Evolutionary conservation across 2,113 vertebrate genomes (phyloP).

Genomic region (Zeus faber): DNA sequence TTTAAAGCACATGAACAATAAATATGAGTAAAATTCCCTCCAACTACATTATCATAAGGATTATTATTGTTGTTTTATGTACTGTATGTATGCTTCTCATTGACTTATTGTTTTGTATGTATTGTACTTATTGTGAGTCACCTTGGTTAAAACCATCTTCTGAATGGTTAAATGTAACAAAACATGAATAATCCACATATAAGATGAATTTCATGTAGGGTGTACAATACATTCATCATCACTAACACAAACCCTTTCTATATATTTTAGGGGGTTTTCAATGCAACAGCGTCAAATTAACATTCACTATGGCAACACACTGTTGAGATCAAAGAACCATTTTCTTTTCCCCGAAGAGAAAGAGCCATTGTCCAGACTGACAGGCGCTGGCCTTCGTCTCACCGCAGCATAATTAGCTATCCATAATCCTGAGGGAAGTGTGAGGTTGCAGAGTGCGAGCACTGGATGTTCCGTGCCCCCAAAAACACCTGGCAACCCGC

Average conservation of each 20-base stretch:
- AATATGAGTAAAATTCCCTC: too few species aligned
- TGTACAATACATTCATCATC: not conserved
- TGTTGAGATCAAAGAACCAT: not conserved
- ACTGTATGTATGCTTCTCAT: too few species aligned
- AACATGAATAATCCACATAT: too few species aligned
- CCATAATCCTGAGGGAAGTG: slow-evolving; percentile 13
- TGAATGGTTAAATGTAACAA: too few species aligned
- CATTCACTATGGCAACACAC: not conserved
- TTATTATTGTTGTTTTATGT: too few species aligned
- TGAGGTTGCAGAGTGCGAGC: slow-evolving; percentile 12
- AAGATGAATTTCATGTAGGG: too few species aligned
- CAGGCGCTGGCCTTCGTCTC: slow-evolving; percentile 24
- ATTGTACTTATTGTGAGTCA: too few species aligned
- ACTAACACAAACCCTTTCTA: not conserved
- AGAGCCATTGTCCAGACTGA: slow-evolving; percentile 1
- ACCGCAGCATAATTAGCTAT: slow-evolving; percentile 24
- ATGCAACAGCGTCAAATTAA: not conserved
- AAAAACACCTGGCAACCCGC: slow-evolving; percentile 35
- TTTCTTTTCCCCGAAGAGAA: not conserved
- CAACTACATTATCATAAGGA: too few species aligned
- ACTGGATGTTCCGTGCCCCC: slow-evolving; percentile 27
- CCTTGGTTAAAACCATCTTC: too few species aligned
- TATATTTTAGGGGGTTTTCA: too few species aligned
- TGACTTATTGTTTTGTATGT: too few species aligned
- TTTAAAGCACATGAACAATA: too few species aligned